Evolutionary conservation across 1,140 invertebrate species (phyloP), one percentile per base, ranked within the genome.

Genomic region (Venturia canescens): DNA sequence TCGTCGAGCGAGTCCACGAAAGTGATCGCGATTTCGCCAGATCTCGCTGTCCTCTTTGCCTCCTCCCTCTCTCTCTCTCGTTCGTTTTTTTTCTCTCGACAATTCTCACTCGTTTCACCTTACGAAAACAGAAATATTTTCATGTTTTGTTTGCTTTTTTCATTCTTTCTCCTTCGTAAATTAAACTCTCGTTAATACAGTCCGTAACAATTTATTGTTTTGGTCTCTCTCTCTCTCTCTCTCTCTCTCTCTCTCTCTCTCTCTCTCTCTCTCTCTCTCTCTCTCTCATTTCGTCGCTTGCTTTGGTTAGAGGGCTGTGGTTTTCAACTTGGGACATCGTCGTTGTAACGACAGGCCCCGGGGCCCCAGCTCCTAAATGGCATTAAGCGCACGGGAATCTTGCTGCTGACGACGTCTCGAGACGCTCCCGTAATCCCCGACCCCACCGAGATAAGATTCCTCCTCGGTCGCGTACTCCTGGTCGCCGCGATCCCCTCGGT

Each of bases 321-420:
- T 92, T 88, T 91, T 90, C 84, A 92, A 86, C 81, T 90, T 86
- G 87, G 90, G 90, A 89, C 90, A 91, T 86, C 90, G 90, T 86
- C 90, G 90, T 86, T 88, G 89, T 85, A 90, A 85, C 86, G 90
- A 91, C 88, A 90, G 89, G 86, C 90, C 91, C 91, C 90, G 90
- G 91, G 90, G 91, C 90, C 90, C 89, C 89, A 89, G 89, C 86
- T 91, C 89, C 90, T 92, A 92, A 89, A 92, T 92, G 86, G 88
- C 90, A 82, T 91, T 90, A 82, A 88, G 88, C 78, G 86, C 86
- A 70, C 90, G 89, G 82, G 90, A 88, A 84, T 92, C 91, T 81
- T 92, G 90, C 80, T 88, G 91, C 83, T 89, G 90, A 78, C 88
- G 88, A 83, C 88, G 88, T 83, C 88, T 87, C 53, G 86, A 88